phyloP scores from a whole-genome alignment of 2,797 vertebrate species.

The Microcaecilia unicolor region DNA sequence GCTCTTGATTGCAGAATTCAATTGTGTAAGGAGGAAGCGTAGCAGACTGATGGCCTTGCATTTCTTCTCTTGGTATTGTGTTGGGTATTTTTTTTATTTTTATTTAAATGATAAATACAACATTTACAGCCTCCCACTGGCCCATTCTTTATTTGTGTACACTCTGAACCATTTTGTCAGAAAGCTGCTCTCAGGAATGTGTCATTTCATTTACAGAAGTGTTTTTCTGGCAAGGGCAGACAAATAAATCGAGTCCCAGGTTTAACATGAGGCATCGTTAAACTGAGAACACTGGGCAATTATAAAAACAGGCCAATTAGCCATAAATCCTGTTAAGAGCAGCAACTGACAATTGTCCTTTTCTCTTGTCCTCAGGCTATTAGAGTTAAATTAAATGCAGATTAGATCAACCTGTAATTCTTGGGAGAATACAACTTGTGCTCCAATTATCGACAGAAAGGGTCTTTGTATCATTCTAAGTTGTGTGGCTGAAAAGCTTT shows the following conservation, averaged over 20 bases:
- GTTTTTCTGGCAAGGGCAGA: background rate
- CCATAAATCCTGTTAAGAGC: background rate
- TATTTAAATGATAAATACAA: slow-evolving; percentile 1
- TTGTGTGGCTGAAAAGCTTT: background rate
- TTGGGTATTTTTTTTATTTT: background rate
- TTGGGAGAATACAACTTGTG: too few relatives aligned
- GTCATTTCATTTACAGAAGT: background rate
- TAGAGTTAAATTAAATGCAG: background rate
- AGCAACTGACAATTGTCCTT: background rate
- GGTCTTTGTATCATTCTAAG: too few relatives aligned
- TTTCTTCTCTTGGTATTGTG: too few relatives aligned
- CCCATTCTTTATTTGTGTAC: background rate
- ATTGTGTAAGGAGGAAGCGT: too few relatives aligned
- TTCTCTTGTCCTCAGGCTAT: background rate
- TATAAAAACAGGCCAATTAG: background rate
- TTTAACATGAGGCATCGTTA: background rate
- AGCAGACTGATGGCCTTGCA: too few relatives aligned
- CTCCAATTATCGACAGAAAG: too few relatives aligned
- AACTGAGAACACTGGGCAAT: background rate
- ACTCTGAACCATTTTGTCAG: background rate
- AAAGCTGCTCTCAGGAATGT: accelerated
- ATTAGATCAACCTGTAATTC: background rate
- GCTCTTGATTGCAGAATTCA: too few relatives aligned
- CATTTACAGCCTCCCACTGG: too few relatives aligned
- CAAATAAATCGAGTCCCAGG: background rate